Evolutionary conservation across 2,113 vertebrate genomes (phyloP).

Genomic region (Thryonomys swinderianus): DNA sequence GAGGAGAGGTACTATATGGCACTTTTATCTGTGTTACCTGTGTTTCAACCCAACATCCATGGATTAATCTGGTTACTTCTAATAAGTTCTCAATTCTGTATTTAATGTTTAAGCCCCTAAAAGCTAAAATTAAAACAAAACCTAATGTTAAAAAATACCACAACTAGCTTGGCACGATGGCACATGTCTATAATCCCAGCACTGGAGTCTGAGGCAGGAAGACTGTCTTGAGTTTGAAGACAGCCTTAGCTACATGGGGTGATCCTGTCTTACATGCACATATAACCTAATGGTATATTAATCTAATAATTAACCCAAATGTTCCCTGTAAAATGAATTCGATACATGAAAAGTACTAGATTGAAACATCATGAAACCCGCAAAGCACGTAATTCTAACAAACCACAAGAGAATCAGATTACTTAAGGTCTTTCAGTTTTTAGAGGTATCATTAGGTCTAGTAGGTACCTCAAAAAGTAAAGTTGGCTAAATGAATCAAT

Average conservation of each 20-base stretch:
- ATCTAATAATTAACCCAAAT: neutral
- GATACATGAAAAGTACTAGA: neutral
- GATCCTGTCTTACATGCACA: neutral
- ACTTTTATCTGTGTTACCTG: neutral
- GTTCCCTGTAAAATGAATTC: neutral
- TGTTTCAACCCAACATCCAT: neutral
- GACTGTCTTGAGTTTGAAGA: neutral
- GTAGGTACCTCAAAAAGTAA: neutral
- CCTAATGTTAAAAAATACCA: neutral
- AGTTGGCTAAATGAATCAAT: neutral
- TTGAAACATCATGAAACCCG: neutral
- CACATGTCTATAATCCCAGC: neutral
- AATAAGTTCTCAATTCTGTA: slow-evolving; percentile 4
- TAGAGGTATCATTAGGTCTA: neutral
- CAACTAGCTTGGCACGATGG: neutral
- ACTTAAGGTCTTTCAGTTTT: neutral
- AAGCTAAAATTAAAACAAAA: neutral
- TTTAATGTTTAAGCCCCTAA: slow-evolving; percentile 9
- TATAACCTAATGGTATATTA: neutral
- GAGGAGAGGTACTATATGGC: neutral
- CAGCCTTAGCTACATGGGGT: neutral
- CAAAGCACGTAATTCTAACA: neutral
- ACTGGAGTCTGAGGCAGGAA: neutral
- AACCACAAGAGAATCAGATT: neutral
- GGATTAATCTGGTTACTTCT: neutral